Evolutionary conservation across 2,888 invertebrate genomes (phyloP), one percentile per base, ranked within the genome.

Genomic region (Brassicogethes aeneus): DNA sequence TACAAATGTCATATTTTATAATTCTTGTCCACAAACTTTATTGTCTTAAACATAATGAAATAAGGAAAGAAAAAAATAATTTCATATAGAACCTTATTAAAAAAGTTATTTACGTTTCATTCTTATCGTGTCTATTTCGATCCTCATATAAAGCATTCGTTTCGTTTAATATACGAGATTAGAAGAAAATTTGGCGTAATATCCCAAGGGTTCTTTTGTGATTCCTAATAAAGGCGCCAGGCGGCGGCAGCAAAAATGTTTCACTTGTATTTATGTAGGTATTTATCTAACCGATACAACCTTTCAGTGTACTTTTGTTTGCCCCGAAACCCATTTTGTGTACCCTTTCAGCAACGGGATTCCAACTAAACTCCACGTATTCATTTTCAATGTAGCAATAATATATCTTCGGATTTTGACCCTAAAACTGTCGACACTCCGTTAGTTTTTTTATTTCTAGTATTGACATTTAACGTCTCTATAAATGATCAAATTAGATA

Each of bases 211-310:
- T 23, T 10, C 23, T 23, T 23, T 23, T 23, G 23, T 10, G 23
- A 23, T 23, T 23, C 10, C 23, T 23, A 23, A 23, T 23, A 23
- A 23, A 23, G 23, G 23, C 5, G 23, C 5, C 5, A 23, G 23
- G 23, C 23, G 5, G 10, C 23, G 23, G 36, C 7, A 15, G 17
- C 16, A 36, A 17, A 17, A 36, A 36, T 36, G 36, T 36, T 36
- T 36, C 17, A 36, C 36, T 14, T 17, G 16, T 36, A 36, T 36
- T 36, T 36, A 36, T 36, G 36, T 36, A 16, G 16, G 36, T 17
- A 16, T 17, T 36, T 36, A 36, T 36, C 36, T 36, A 36, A 36
- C 36, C 36, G 36, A 23, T 23, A 23, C 23, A 23, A 23, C 23
- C 23, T 23, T 23, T 23, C 23, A 23, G 5, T 23, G 23, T 23